Base-by-base conservation (phyloP, 1,140 invertebrate species). In the Brachionus sp. region DNA sequence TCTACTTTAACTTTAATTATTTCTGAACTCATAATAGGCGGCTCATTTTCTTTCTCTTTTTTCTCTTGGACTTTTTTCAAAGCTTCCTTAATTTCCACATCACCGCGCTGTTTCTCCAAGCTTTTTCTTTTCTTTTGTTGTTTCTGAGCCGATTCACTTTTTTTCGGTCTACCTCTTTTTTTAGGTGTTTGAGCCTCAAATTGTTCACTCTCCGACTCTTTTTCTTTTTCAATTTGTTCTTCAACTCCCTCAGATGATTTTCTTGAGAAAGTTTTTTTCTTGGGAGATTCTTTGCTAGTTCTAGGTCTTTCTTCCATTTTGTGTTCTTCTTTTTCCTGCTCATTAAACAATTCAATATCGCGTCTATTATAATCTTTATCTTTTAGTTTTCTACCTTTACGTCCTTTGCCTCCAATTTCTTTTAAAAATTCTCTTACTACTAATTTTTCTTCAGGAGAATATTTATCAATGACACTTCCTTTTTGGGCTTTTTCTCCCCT, bases 1-100 rank as follows among this genome's bases (percentile, higher is more conserved):
- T 57, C 50, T n/a, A 57, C 50, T 7, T 19, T 23, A 12, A 57
- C 9, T 9, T 23, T 19, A 19, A 57, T 5, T 19, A 6, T 19
- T 12, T n/a, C n/a, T 57, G 50, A 57, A 1, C 50, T 57, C n/a
- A n/a, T n/a, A n/a, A n/a, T n/a, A 57, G 16, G 64, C 25, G 16
- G 25, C 12, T 66, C 64, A 33, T 66, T 66, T 66, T 73, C 68
- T 73, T 73, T 39, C 7, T 73, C 16, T 16, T 73, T 73, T 23
- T 73, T 73, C 39, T 73, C 68, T 19, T 73, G 35, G 13, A 42
- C 68, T 73, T 39, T 73, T 42, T 42, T 37, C 16, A 73, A n/a
- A 7, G 68, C 68, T 39, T 16, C 37, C 19, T 73, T 73, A 9
- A 73, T 73, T 35, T 73, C 68, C n/a, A 73, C 68, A 73, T 73